Conservation (phyloP, 2,113 vertebrate genomes). For the Hyla sarda region DNA sequence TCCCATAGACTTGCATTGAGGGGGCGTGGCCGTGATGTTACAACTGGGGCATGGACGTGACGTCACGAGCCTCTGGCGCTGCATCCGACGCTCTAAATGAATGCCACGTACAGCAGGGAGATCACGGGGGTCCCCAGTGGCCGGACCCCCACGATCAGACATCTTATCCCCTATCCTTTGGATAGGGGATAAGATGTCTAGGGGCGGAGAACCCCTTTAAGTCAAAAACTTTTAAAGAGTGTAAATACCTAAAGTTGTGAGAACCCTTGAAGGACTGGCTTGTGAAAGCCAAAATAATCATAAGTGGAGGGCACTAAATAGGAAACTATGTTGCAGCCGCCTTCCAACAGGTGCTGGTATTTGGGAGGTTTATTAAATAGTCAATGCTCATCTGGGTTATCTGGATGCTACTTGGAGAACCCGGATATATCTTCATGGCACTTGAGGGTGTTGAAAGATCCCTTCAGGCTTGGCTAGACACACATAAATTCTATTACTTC, state of each 20-base stretch:
- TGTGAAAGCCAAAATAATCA: background rate
- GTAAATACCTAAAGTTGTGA: background rate
- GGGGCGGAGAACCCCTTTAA: no score
- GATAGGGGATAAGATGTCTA: no score
- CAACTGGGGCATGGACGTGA: no score
- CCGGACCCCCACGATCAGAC: no score
- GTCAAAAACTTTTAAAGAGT: background rate
- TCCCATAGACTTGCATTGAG: no score
- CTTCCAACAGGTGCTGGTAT: no score
- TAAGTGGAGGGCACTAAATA: background rate
- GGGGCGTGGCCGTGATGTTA: no score
- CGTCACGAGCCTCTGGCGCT: no score
- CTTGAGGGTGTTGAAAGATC: background rate
- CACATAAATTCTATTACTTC: background rate
- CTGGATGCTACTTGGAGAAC: background rate
- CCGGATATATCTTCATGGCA: background rate
- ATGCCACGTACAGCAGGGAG: no score
- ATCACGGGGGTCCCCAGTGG: no score
- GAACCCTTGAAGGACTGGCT: background rate
- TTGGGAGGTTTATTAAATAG: background rate
- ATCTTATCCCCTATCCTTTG: no score
- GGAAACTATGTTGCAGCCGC: background rate
- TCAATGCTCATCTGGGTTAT: background rate
- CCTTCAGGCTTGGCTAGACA: background rate
- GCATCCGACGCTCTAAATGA: no score